phyloP scores from a whole-genome alignment of 1,140 invertebrate species.

The Dendrolimus punctatus region DNA sequence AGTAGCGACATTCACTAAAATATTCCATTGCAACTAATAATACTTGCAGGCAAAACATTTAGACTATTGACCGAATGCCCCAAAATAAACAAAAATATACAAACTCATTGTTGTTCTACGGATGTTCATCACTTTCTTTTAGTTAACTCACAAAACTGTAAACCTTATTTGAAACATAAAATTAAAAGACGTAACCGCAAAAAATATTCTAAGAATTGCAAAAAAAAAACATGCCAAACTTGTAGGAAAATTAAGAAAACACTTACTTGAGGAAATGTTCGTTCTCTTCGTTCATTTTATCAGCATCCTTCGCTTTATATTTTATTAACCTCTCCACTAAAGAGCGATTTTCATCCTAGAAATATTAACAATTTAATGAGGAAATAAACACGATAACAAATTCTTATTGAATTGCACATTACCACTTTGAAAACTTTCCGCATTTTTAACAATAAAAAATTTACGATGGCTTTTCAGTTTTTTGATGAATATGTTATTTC shows the following conservation, averaged over 20 bases:
- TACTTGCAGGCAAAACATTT: constrained; percentile 23
- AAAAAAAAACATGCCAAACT: constrained; percentile 3
- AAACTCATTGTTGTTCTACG: not conserved
- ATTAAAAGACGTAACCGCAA: no score
- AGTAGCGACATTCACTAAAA: constrained; percentile 33
- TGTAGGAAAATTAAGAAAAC: constrained; percentile 17
- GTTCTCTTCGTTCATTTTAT: constrained; percentile 95
- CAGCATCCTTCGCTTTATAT: constrained; percentile 94
- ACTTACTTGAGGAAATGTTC: constrained; percentile 90
- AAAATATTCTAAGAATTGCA: not conserved
- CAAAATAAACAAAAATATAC: constrained; percentile 13
- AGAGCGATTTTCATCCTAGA: constrained; percentile 91
- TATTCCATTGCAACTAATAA: constrained; percentile 16
- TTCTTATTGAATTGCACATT: not conserved
- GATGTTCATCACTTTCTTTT: not conserved
- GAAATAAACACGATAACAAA: not conserved
- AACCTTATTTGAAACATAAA: no score
- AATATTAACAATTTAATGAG: constrained; percentile 20
- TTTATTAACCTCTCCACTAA: constrained; percentile 90
- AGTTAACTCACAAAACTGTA: no score
- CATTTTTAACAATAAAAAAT: constrained; percentile 14
- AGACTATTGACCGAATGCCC: constrained; percentile 29
- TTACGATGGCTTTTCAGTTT: no score
- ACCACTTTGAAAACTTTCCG: constrained; percentile 20
- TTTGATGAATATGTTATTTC: no score